These are phyloP conservation scores for Leptothorax acervorum DNA, from an alignment of 2,888 invertebrate species.

Conservation along the genomic window DNA sequence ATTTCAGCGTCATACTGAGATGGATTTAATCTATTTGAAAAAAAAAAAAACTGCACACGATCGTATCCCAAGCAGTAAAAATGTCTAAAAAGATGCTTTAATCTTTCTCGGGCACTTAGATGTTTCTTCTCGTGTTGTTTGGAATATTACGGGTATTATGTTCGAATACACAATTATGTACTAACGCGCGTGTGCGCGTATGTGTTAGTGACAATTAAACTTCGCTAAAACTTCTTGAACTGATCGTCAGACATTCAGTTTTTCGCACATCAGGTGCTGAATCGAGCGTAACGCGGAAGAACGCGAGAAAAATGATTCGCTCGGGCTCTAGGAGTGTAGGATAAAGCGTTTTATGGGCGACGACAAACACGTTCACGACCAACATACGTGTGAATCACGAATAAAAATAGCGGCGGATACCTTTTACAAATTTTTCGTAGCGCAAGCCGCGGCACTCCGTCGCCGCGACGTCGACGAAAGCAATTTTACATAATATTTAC, in stretches of 20 bases:
- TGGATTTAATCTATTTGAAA: background rate
- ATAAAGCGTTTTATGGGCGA: constrained; percentile 41
- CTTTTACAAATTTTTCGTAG: constrained; percentile 59
- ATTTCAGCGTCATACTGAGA: background rate
- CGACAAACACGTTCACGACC: constrained; percentile 52
- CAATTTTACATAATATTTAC: constrained; percentile 61
- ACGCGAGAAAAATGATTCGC: background rate
- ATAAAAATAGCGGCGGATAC: constrained; percentile 43
- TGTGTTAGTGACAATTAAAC: background rate
- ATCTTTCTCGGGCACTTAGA: background rate
- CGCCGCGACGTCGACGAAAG: constrained; percentile 41
- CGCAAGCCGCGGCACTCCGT: constrained; percentile 34
- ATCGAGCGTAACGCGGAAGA: background rate
- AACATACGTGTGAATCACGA: constrained; percentile 45
- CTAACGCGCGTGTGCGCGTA: background rate
- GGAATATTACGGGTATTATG: background rate
- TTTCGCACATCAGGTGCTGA: constrained; percentile 13
- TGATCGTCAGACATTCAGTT: background rate
- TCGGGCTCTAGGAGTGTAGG: background rate
- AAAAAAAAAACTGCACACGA: background rate
- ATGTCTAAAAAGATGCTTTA: too few species aligned
- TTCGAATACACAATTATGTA: background rate
- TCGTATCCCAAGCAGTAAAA: background rate
- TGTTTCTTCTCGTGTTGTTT: background rate
- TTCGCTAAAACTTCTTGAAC: constrained; percentile 4